Conservation (phyloP, 2,113 vertebrate species). For the Cervus canadensis region DNA sequence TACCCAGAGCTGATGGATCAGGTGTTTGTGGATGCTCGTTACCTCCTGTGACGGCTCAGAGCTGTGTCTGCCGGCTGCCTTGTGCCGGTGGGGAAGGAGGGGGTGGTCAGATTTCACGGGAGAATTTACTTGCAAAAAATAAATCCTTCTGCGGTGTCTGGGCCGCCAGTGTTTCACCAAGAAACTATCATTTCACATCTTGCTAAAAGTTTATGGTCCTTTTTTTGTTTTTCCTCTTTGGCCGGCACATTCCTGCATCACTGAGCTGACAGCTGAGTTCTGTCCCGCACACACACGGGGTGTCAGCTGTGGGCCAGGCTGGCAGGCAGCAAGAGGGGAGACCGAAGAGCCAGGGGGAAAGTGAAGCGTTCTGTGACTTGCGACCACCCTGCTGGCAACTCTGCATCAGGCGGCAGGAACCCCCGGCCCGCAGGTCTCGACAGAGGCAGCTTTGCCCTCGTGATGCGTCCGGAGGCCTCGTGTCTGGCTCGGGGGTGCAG, state of each 20-base stretch:
- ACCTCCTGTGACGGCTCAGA: background rate
- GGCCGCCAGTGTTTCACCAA: background rate
- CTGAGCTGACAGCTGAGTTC: constrained; percentile 38
- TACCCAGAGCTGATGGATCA: background rate
- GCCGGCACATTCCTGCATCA: background rate
- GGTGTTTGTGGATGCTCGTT: background rate
- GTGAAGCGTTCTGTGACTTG: background rate
- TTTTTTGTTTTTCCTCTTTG: background rate
- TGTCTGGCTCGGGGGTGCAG: background rate
- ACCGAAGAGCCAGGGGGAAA: background rate
- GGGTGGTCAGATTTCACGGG: background rate
- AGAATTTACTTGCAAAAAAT: background rate
- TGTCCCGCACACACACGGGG: background rate
- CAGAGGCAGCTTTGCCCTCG: background rate
- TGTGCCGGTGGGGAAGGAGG: background rate
- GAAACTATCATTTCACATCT: background rate
- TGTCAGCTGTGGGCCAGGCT: constrained; percentile 16
- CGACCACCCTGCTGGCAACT: background rate
- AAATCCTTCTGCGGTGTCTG: background rate
- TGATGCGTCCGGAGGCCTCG: background rate
- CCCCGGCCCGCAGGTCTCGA: background rate
- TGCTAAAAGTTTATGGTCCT: background rate
- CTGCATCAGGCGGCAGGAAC: constrained; percentile 12
- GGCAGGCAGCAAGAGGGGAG: background rate
- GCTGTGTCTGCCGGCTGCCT: too few species aligned